A percentile compares a stretch with the other conserved stretches of the same genome.
Evolutionary conservation across 2,888 invertebrate species (phyloP).

Genomic region (Crematogaster levior): DNA sequence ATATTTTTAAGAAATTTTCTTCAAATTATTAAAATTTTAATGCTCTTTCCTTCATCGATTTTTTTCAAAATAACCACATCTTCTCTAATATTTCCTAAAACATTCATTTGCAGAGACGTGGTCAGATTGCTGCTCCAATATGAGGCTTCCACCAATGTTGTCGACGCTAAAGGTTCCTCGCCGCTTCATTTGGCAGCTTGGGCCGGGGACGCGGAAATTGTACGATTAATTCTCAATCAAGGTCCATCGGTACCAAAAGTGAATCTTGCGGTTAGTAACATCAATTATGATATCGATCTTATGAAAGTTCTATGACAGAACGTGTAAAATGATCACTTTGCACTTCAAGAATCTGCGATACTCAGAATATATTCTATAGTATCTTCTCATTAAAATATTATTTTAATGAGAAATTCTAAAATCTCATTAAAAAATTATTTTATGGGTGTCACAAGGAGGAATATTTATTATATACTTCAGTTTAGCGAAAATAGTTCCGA

Average conservation of each 20-base stretch:
- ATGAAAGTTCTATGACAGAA: neutral
- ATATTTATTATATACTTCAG: neutral
- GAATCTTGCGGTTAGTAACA: slow-evolving; percentile 91
- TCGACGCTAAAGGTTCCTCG: slow-evolving; percentile 96
- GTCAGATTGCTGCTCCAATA: slow-evolving; percentile 93
- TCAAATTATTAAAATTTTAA: neutral
- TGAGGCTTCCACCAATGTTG: slow-evolving; percentile 95
- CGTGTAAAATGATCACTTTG: neutral
- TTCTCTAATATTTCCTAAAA: neutral
- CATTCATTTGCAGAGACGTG: slow-evolving; percentile 89
- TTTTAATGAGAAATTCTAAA: no score
- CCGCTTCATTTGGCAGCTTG: slow-evolving; percentile 97
- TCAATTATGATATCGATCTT: neutral
- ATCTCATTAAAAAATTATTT: neutral
- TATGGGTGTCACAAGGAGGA: neutral
- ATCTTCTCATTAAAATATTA: neutral
- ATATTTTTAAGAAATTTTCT: neutral
- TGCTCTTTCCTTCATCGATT: neutral
- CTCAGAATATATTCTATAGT: neutral
- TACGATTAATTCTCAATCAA: slow-evolving; percentile 93
- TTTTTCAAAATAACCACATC: neutral
- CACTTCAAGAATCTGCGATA: neutral
- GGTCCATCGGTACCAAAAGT: slow-evolving; percentile 94
- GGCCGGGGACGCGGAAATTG: slow-evolving; percentile 96
- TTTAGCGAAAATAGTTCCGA: neutral